Evolutionary conservation across 2,113 vertebrate species (phyloP), one percentile per base, ranked within the genome.

Genomic region (Scatophagus argus): DNA sequence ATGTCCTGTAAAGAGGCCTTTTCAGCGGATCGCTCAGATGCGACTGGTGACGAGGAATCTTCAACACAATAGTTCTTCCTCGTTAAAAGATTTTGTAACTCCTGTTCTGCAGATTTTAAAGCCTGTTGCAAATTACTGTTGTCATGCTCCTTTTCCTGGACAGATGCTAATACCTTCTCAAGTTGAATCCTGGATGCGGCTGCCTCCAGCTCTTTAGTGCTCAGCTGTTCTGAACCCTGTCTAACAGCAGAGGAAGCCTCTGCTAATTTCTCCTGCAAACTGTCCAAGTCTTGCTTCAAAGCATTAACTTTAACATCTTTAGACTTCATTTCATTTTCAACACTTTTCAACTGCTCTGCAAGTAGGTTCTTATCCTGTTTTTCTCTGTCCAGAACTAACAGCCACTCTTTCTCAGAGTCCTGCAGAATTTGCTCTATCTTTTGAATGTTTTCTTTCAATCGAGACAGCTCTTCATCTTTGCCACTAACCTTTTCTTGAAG

Each of bases 401-500:
- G 93, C 95, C 95, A 91, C 81, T 94, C 95, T 47, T 88, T 95
- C 93, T 97, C 96, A 87, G 95, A 95, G 67, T 95, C 95, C 77
- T 94, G 92, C 1, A 97, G 91, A 80, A 77, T 92, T 43, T 92
- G 93, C 44, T 96, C 95, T 93, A 96, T 62, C 81, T 90, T 95
- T 54, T 93, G 67, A 89, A 94, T 51, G 81, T 92, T 94, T 82
- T 91, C 84, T 82, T 93, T 93, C 82, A 96, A 91, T 70, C 82
- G 82, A 87, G 66, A 90, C 64, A 96, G 81, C 59, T 96, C 95
- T 92, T 94, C 90, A 77, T 91, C 87, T 91, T 95, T 94, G 67
- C 78, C 95, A 98, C 97, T 96, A 95, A 98, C 97, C 97, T 97
- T 88, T 68, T 89, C 93, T 90, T 94, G 96, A 29, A 96, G 96